These are phyloP conservation scores for Nemapogon koenigi DNA, from an alignment of 2,888 invertebrate genomes.

Conservation along the genomic window DNA sequence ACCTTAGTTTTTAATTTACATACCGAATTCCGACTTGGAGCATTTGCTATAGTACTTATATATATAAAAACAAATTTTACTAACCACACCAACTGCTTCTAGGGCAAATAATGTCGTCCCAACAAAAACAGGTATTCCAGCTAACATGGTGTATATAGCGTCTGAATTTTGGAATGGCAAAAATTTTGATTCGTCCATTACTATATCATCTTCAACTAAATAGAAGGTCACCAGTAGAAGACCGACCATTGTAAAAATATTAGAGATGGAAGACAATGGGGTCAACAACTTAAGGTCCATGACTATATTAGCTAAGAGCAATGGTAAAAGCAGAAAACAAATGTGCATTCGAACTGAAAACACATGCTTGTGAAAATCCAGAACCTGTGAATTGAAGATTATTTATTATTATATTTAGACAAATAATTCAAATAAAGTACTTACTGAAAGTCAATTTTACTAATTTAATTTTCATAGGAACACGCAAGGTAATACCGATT, in stretches of 20 bases:
- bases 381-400: no score
- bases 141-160: slow-evolving; percentile 38
- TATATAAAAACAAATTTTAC: slow-evolving; percentile 31
- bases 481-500: no score
- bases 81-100: slow-evolving; percentile 80
- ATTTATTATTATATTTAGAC: no score
- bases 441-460: no score
- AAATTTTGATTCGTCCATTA: slow-evolving; percentile 47
- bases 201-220: slow-evolving; percentile 69
- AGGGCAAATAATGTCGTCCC: slow-evolving; percentile 92
- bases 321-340: slow-evolving; percentile 63
- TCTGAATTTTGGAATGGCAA: no score
- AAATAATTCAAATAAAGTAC: no score
- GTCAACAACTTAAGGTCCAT: slow-evolving; percentile 78
- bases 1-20: no score
- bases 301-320: slow-evolving; percentile 69
- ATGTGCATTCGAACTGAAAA: slow-evolving; percentile 60
- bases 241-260: slow-evolving; percentile 73
- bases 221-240: slow-evolving; percentile 76
- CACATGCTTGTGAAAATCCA: slow-evolving; percentile 39
- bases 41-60: no score
- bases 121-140: slow-evolving; percentile 77
- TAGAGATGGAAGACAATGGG: slow-evolving; percentile 81
- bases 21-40: no score
- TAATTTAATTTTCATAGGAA: no score